Evolutionary conservation across 2,888 invertebrate species (phyloP).

Genomic region (Catocala sponsa): DNA sequence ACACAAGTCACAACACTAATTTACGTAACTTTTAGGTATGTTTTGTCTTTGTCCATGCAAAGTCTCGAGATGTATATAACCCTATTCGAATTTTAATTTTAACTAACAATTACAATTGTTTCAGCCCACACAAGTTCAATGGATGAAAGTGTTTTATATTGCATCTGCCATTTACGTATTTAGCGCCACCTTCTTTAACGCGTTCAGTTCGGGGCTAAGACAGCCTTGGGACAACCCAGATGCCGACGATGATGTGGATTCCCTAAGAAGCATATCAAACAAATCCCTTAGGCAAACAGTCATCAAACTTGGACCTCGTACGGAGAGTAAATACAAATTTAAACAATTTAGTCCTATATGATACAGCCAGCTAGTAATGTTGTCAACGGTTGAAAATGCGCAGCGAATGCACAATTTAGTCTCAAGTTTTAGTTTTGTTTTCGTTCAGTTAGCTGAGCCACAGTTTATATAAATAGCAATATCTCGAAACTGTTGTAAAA

Average conservation of each 20-base stretch:
- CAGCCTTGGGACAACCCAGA: constrained; percentile 94
- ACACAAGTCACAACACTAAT: no score
- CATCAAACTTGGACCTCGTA: constrained; percentile 77
- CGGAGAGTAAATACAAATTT: not conserved
- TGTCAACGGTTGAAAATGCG: constrained; percentile 56
- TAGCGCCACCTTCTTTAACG: constrained; percentile 93
- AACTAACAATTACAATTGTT: not conserved
- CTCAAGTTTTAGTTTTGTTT: not conserved
- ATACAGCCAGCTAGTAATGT: constrained; percentile 44
- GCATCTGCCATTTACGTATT: constrained; percentile 93
- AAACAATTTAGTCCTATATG: no score
- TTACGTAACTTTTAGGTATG: no score
- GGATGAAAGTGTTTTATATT: constrained; percentile 96
- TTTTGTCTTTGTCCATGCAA: no score
- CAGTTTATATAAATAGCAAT: no score
- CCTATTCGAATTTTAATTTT: no score
- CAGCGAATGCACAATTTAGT: constrained; percentile 37
- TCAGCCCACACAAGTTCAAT: constrained; percentile 95
- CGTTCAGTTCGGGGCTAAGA: constrained; percentile 93
- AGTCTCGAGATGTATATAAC: no score
- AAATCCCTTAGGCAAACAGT: constrained; percentile 57
- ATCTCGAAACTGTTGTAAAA: constrained; percentile 8
- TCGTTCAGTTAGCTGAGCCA: no score
- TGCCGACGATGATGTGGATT: constrained; percentile 85
- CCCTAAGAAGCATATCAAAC: no score